phyloP scores from a whole-genome alignment of 23 tunicate genomes.

The Oikopleura albicans region DNA sequence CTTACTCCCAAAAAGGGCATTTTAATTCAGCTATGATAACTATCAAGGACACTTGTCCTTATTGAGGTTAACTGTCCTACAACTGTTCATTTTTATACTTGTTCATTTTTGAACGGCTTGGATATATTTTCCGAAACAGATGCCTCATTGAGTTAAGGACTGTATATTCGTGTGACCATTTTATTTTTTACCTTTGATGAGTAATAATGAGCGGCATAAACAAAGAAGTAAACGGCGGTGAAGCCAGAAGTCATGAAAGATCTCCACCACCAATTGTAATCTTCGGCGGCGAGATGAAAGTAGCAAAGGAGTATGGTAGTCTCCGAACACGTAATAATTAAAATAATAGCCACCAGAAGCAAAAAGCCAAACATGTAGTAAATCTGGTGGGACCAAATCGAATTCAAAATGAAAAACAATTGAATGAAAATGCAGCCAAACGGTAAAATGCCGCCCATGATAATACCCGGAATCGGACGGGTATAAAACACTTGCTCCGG shows the following conservation, averaged over 20 bases:
- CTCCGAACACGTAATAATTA: conserved; percentile 81
- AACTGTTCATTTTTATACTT: no score
- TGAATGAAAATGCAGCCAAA: conserved; percentile 98
- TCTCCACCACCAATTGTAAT: conserved; percentile 99
- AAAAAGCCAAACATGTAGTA: conserved; percentile 97
- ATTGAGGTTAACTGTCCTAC: no score
- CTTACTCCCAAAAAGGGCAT: no score
- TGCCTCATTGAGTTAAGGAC: no score
- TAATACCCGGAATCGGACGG: conserved; percentile 48
- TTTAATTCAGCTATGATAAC: no score
- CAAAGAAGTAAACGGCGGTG: conserved; percentile 78
- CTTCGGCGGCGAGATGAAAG: conserved; percentile 97
- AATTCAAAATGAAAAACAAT: conserved; percentile 77
- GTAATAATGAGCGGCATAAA: conserved; percentile 77
- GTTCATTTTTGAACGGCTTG: no score
- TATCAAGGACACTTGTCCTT: no score
- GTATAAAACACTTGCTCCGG: conserved; percentile 77
- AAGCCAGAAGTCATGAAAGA: conserved; percentile 75
- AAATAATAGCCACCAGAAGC: conserved; percentile 55
- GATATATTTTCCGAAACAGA: no score
- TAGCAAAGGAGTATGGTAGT: conserved; percentile 86
- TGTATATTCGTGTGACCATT: no score
- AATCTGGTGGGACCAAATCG: conserved; percentile 97
- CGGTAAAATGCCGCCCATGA: conserved; percentile 94
- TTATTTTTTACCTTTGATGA: conserved; percentile 32